These are phyloP conservation scores for Hipparchia sbordonii DNA, from an alignment of 2,888 invertebrate species.

Conservation along the genomic window DNA sequence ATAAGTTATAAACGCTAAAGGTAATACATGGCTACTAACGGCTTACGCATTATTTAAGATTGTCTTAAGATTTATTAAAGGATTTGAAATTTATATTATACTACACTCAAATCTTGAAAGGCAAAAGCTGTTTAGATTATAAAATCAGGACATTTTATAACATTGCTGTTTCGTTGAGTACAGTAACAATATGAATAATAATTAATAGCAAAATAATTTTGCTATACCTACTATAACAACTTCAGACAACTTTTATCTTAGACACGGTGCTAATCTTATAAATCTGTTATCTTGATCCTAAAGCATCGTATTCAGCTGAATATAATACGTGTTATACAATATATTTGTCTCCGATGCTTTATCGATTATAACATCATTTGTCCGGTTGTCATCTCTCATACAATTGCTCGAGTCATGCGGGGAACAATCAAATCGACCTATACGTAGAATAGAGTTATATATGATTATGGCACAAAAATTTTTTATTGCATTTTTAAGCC, in stretches of 20 bases:
- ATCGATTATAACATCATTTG: constrained; percentile 51
- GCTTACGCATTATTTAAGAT: constrained; percentile 38
- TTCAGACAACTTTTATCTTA: neutral
- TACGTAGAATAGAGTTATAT: no score
- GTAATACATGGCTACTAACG: constrained; percentile 33
- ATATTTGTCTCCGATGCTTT: constrained; percentile 54
- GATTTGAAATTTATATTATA: constrained; percentile 17
- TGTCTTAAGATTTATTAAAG: constrained; percentile 28
- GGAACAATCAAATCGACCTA: constrained; percentile 34
- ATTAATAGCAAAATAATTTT: neutral
- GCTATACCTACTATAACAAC: neutral
- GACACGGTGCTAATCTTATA: neutral
- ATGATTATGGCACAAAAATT: no score
- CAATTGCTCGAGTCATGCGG: constrained; percentile 38
- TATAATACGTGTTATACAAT: constrained; percentile 26
- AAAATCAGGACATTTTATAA: constrained; percentile 7
- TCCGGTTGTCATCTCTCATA: constrained; percentile 42
- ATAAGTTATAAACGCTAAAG: constrained; percentile 31
- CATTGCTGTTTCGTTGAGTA: neutral
- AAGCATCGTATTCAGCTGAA: neutral
- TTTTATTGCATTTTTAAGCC: no score
- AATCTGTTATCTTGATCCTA: neutral
- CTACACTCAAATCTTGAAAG: constrained; percentile 15
- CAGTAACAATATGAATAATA: neutral
- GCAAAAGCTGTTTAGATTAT: constrained; percentile 13